A percentile compares a stretch with the other conserved stretches of the same genome.
Evolutionary conservation across 2,113 vertebrate genomes (phyloP).

Genomic region (Bujurquina vittata): DNA sequence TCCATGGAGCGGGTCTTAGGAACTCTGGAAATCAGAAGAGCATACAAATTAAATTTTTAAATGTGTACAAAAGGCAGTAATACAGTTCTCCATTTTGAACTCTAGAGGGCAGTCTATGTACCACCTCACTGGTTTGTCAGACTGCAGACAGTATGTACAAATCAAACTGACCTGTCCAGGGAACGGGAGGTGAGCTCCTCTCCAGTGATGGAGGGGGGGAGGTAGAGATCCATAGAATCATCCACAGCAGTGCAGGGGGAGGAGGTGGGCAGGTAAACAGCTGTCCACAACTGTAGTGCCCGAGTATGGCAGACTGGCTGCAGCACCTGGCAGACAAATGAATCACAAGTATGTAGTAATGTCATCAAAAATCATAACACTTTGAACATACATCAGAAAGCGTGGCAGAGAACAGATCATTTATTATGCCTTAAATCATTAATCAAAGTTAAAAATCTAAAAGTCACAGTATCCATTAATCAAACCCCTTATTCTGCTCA

Average conservation of each 20-base stretch:
- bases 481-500: not conserved
- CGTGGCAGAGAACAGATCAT: not conserved
- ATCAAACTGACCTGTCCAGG: conserved; percentile 87
- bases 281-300: conserved; percentile 94
- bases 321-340: conserved; percentile 84
- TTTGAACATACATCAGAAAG: not conserved
- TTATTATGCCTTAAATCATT: not conserved
- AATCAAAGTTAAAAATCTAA: not conserved
- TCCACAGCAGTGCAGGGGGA: conserved; percentile 93
- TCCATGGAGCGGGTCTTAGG: conserved; percentile 98
- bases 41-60: not conserved
- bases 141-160: not conserved
- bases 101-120: conserved; percentile 56
- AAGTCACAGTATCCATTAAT: not conserved
- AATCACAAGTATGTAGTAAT: conserved; percentile 7
- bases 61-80: not conserved
- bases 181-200: conserved; percentile 91
- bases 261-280: conserved; percentile 94
- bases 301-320: conserved; percentile 98
- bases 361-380: not conserved
- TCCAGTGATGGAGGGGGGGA: conserved; percentile 84
- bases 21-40: conserved; percentile 80
- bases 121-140: not conserved
- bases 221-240: conserved; percentile 92
- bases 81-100: conserved; percentile 5